Conservation (phyloP, 2,888 invertebrate genomes). For the Hololepta plana region DNA sequence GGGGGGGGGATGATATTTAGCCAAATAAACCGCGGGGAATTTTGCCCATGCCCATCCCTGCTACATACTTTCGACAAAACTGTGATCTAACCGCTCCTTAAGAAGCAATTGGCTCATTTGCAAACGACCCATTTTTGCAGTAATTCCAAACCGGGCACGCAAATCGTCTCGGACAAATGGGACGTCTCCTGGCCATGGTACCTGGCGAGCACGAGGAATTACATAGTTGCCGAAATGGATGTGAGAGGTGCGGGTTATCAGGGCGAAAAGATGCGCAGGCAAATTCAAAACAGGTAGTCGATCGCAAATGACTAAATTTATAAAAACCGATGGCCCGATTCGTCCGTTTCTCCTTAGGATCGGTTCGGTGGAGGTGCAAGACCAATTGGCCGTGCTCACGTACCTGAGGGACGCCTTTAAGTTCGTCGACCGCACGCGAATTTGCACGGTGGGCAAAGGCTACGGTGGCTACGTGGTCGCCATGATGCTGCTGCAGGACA, state of each 20-base stretch:
- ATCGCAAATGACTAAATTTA: not conserved
- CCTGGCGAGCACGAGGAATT: slow-evolving; percentile 61
- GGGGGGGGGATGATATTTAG: too few relatives aligned
- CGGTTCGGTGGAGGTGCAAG: slow-evolving; percentile 44
- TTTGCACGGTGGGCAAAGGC: slow-evolving; percentile 75
- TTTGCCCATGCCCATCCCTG: too few relatives aligned
- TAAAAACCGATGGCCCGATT: too few relatives aligned
- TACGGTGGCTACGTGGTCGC: slow-evolving; percentile 79
- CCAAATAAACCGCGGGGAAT: too few relatives aligned
- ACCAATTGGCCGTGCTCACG: slow-evolving; percentile 40
- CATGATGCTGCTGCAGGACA: slow-evolving; percentile 62
- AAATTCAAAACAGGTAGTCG: slow-evolving; percentile 45
- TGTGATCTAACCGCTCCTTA: too few relatives aligned
- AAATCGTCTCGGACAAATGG: slow-evolving; percentile 69
- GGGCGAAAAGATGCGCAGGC: slow-evolving; percentile 55
- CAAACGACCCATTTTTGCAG: too few relatives aligned
- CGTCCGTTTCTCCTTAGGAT: slow-evolving; percentile 28
- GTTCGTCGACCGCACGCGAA: slow-evolving; percentile 63
- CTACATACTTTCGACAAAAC: too few relatives aligned
- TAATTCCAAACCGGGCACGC: slow-evolving; percentile 66
- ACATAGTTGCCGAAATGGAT: slow-evolving; percentile 77
- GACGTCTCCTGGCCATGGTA: slow-evolving; percentile 71
- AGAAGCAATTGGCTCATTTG: too few relatives aligned
- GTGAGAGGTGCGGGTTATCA: slow-evolving; percentile 73
- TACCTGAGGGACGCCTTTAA: slow-evolving; percentile 61